Percentiles rank a stretch among this genome's conserved stretches.
Conservation (phyloP, 1,140 invertebrate species). For the Trypoxylus dichotomus region DNA sequence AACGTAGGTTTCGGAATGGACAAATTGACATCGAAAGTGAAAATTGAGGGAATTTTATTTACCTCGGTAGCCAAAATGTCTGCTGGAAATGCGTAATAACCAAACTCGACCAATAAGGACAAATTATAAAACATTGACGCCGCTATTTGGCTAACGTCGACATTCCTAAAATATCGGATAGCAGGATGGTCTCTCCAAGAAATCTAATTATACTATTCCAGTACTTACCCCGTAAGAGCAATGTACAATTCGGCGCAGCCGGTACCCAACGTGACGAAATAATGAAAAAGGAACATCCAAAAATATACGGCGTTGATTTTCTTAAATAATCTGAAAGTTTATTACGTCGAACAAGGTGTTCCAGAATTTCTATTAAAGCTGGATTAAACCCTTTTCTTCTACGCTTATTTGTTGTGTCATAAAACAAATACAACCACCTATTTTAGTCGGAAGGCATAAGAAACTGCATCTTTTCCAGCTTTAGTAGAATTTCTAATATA, state of each 20-base stretch:
- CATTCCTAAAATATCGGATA: not conserved
- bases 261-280: not conserved
- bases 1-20: too few species aligned
- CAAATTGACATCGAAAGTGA: too few species aligned
- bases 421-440: too few species aligned
- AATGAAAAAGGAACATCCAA: not conserved
- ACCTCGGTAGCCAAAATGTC: not conserved
- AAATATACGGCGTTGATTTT: not conserved
- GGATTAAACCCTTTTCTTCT: too few species aligned
- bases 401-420: too few species aligned
- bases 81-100: constrained; percentile 14
- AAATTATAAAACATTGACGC: not conserved
- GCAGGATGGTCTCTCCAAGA: too few species aligned
- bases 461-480: too few species aligned
- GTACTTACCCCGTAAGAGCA: not conserved
- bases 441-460: too few species aligned
- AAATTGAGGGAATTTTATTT: too few species aligned
- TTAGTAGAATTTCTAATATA: too few species aligned
- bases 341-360: not conserved
- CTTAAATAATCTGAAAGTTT: not conserved
- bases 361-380: not conserved
- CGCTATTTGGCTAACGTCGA: not conserved
- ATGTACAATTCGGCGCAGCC: not conserved
- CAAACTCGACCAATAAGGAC: not conserved
- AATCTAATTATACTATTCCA: too few species aligned